Conservation (phyloP, 2,888 invertebrate species). For the Hirtodrosophila cameraria region DNA sequence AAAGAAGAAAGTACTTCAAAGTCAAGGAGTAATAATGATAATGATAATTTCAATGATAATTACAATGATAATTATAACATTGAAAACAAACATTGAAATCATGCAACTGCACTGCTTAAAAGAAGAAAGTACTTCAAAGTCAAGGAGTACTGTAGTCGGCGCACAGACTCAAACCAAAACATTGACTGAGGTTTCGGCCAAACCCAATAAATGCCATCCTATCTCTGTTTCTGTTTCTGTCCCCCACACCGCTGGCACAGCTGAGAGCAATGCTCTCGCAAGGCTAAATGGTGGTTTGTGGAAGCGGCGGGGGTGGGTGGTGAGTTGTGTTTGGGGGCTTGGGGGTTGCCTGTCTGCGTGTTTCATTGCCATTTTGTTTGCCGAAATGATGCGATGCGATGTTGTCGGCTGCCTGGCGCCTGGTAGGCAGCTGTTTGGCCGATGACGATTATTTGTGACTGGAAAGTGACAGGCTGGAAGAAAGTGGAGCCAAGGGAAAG, state of each 20-base stretch:
- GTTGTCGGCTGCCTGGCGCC: conserved; percentile 69
- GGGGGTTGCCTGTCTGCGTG: conserved; percentile 44
- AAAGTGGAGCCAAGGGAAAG: background rate
- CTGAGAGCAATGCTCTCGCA: conserved; percentile 52
- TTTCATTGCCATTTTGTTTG: conserved; percentile 74
- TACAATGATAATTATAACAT: too few species aligned
- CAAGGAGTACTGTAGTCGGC: conserved; percentile 39
- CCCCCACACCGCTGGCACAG: conserved; percentile 47
- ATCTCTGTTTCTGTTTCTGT: too few species aligned
- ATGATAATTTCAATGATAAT: too few species aligned
- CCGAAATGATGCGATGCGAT: conserved; percentile 34
- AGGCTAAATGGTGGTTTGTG: conserved; percentile 1
- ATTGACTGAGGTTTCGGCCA: conserved; percentile 20
- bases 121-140: too few species aligned
- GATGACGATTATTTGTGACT: conserved; percentile 65
- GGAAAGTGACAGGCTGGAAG: conserved; percentile 50
- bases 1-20: too few species aligned
- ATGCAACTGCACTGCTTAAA: too few species aligned
- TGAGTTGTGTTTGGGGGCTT: background rate
- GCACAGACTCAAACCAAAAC: conserved; percentile 49
- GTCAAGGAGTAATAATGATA: too few species aligned
- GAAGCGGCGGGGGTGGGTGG: background rate
- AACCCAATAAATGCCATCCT: conserved; percentile 20
- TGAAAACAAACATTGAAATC: too few species aligned
- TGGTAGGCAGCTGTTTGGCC: conserved; percentile 73